Evolutionary conservation across 2,113 vertebrate species (phyloP).

Genomic region (Cairina moschata): DNA sequence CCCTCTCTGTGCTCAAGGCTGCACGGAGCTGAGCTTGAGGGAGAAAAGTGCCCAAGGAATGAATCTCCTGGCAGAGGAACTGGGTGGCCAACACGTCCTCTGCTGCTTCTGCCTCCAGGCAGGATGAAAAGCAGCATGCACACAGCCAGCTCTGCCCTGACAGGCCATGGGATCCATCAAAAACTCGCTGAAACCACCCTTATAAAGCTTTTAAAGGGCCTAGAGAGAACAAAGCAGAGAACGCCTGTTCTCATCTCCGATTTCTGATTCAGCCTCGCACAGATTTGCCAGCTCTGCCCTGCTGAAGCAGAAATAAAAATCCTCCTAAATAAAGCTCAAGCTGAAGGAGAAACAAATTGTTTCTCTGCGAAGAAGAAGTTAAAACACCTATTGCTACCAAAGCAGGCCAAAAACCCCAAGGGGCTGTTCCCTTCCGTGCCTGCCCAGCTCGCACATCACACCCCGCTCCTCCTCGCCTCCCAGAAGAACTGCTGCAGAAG

Average conservation of each 20-base stretch:
- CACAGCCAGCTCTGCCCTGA: neutral
- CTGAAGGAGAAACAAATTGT: neutral
- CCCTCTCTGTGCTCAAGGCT: neutral
- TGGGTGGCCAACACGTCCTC: neutral
- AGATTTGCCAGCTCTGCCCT: slow-evolving; percentile 9
- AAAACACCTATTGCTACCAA: neutral
- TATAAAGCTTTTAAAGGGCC: neutral
- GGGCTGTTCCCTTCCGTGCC: slow-evolving; percentile 10
- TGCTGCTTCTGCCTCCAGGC: neutral
- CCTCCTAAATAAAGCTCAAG: neutral
- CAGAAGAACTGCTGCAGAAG: neutral
- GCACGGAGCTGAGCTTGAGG: neutral
- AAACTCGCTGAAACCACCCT: neutral
- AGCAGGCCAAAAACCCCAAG: slow-evolving; percentile 2
- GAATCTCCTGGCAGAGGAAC: neutral
- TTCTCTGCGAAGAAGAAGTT: neutral
- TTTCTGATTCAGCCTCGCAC: neutral
- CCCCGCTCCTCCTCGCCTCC: neutral
- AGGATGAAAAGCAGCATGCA: neutral
- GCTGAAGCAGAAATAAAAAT: neutral
- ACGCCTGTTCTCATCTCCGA: neutral
- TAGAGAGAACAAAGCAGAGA: neutral
- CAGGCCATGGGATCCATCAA: neutral
- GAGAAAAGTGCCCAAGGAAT: neutral
- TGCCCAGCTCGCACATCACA: neutral